Conservation (phyloP, 2,888 invertebrate species). For the Agrenia bidenticulata region DNA sequence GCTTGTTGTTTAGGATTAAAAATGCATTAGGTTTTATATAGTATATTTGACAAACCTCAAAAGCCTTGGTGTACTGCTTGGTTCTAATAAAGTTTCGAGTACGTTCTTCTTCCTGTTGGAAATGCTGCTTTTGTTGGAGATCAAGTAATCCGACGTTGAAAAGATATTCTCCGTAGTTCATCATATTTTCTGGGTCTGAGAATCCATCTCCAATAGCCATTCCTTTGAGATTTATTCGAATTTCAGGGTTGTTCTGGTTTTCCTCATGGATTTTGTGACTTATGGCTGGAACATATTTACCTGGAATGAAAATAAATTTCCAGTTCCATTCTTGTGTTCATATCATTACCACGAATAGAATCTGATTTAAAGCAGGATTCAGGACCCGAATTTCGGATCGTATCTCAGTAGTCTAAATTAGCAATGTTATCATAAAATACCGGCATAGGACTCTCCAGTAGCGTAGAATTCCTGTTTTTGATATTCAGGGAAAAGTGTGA, state of each 20-base stretch:
- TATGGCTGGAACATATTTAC: constrained; percentile 69
- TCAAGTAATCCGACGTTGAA: constrained; percentile 75
- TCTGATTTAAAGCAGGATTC: not conserved
- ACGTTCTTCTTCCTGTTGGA: constrained; percentile 65
- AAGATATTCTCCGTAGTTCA: constrained; percentile 75
- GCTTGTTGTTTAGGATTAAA: not conserved
- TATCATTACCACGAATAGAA: not conserved
- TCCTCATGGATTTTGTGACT: constrained; percentile 70
- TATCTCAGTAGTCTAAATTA: not conserved
- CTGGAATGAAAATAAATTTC: constrained; percentile 52
- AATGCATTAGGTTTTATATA: not conserved
- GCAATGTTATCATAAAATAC: constrained; percentile 55
- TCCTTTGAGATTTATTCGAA: constrained; percentile 68
- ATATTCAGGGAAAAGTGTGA: constrained; percentile 75
- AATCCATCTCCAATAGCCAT: constrained; percentile 78
- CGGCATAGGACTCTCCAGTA: constrained; percentile 87
- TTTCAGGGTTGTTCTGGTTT: constrained; percentile 52
- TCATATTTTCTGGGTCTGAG: constrained; percentile 74
- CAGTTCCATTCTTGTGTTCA: not conserved
- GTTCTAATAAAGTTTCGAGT: constrained; percentile 66
- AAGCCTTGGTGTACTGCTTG: constrained; percentile 69
- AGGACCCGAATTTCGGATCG: not conserved
- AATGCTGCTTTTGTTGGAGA: constrained; percentile 63
- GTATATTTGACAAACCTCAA: constrained; percentile 58
- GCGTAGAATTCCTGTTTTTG: constrained; percentile 77